phyloP scores from a whole-genome alignment of 2,888 invertebrate species.

The Quadriops clusia region DNA sequence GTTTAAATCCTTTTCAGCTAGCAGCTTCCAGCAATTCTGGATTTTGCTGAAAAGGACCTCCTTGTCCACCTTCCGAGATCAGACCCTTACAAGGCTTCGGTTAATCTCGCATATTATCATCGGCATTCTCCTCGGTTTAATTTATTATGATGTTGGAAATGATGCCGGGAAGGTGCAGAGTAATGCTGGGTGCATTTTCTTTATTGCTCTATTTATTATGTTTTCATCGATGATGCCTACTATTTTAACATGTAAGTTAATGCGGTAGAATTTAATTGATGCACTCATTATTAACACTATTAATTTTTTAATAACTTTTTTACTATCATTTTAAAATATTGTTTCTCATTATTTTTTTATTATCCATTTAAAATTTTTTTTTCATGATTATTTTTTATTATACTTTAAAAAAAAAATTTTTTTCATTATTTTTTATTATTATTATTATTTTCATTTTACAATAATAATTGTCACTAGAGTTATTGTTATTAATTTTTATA shows the following conservation, averaged over 20 bases:
- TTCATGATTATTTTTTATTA: no score
- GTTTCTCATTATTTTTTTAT: no score
- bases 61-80: constrained; percentile 69
- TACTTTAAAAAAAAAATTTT: no score
- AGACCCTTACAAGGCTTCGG: constrained; percentile 82
- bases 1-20: constrained; percentile 61
- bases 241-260: constrained; percentile 84
- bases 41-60: constrained; percentile 78
- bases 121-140: constrained; percentile 81
- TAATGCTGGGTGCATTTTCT: constrained; percentile 92
- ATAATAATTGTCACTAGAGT: no score
- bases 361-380: not conserved
- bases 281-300: constrained; percentile 2
- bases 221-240: constrained; percentile 99
- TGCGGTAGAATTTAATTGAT: not conserved
- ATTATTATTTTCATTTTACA: no score
- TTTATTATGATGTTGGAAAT: constrained; percentile 87
- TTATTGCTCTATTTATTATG: constrained; percentile 92
- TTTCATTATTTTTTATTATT: no score
- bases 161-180: constrained; percentile 90
- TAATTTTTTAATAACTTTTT: constrained; percentile 4
- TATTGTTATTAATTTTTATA: no score
- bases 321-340: no score
- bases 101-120: constrained; percentile 79
- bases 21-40: constrained; percentile 74